Evolutionary conservation across 2,888 invertebrate genomes (phyloP).

Genomic region (Apotomis capreana): DNA sequence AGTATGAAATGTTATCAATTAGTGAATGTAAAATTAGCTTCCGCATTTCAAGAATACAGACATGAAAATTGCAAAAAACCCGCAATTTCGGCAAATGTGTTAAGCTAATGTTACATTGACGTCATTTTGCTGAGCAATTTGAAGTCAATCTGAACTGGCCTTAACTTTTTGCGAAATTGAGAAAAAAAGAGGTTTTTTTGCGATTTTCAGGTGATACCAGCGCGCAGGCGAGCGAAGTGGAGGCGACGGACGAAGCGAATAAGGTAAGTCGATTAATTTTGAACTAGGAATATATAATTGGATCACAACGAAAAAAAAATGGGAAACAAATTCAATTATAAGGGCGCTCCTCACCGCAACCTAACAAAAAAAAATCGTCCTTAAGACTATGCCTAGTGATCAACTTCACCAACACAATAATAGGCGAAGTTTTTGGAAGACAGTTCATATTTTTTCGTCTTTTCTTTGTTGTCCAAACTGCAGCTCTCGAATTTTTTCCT

Average conservation of each 20-base stretch:
- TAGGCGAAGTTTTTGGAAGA: too few relatives aligned
- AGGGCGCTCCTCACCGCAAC: too few relatives aligned
- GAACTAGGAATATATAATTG: too few relatives aligned
- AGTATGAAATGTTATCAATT: neutral
- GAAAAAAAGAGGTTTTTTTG: constrained; percentile 31
- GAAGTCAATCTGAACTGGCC: constrained; percentile 33
- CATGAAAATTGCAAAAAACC: constrained; percentile 39
- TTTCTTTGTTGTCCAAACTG: too few relatives aligned
- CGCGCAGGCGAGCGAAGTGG: constrained; percentile 6
- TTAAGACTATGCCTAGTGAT: too few relatives aligned
- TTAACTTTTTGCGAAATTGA: constrained; percentile 37
- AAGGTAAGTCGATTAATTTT: constrained; percentile 13
- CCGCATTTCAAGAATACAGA: constrained; percentile 28
- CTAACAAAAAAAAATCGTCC: too few relatives aligned
- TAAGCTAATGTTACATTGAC: constrained; percentile 42
- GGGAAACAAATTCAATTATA: too few relatives aligned
- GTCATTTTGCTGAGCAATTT: constrained; percentile 38
- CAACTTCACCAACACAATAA: too few relatives aligned
- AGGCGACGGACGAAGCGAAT: neutral
- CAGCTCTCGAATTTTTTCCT: too few relatives aligned
- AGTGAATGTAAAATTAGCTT: constrained; percentile 41
- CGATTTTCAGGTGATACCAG: constrained; percentile 34
- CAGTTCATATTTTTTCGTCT: too few relatives aligned
- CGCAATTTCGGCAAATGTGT: constrained; percentile 40
- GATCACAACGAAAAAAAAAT: too few relatives aligned